A percentile compares a stretch with the other conserved stretches of the same genome.
Conservation (phyloP, 35 echinoderm and acorn worm species). For the Amphiura filiformis region DNA sequence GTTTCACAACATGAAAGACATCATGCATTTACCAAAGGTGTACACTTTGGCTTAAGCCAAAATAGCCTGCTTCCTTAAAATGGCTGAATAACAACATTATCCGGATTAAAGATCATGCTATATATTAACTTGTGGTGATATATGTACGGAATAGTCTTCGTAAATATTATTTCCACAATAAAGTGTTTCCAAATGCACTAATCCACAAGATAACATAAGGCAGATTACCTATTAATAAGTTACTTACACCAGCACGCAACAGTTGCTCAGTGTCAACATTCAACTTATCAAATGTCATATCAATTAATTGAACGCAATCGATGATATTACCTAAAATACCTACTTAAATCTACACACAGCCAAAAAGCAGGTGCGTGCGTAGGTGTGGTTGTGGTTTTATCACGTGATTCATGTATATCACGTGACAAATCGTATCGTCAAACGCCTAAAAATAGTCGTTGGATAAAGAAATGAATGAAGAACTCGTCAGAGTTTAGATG, state of each 20-base stretch:
- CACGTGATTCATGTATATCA: background rate
- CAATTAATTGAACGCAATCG: background rate
- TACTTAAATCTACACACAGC: background rate
- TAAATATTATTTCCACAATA: background rate
- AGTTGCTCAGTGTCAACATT: background rate
- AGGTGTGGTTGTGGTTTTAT: background rate
- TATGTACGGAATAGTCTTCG: too few species aligned
- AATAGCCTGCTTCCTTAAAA: too few species aligned
- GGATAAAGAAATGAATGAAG: background rate
- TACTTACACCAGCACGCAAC: background rate
- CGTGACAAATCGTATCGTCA: background rate
- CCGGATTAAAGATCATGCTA: too few species aligned
- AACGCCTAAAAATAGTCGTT: background rate
- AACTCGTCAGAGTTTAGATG: background rate
- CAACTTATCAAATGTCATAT: background rate
- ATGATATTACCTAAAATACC: slow-evolving; percentile 1
- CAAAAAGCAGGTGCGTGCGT: background rate
- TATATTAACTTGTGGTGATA: too few species aligned
- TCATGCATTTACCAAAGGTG: too few species aligned
- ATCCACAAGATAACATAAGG: background rate
- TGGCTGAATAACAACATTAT: too few species aligned
- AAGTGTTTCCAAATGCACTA: too few species aligned
- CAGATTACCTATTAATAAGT: background rate
- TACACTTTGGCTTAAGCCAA: too few species aligned
- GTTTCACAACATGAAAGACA: too few species aligned